Base-by-base conservation (phyloP, 2,797 vertebrate genomes). In the Crypturellus tataupa region DNA sequence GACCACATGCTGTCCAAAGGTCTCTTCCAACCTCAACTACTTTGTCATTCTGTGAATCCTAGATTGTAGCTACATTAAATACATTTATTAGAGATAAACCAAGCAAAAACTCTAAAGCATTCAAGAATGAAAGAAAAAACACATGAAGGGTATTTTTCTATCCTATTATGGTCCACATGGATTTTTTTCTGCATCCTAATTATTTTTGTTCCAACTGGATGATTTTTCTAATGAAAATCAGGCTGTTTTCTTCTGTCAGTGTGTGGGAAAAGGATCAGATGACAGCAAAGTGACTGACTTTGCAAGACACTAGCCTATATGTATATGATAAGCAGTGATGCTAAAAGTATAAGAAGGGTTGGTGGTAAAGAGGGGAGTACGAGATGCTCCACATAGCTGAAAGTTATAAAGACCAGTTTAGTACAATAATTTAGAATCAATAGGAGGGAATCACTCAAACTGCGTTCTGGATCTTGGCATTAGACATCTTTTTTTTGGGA, bases 211-310 rank as follows among this genome's bases (percentile, higher is more conserved):
- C 81, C 72, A 83, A 81, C 29, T 80, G 76, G 62, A 67, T 75
- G 51, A 9, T 10, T 96, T 96, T 94, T 63, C 69, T 92, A 94
- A 93, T 80, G 58, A 94, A 94, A 90, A 90, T 72, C 47, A 59
- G 55, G 12, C 23, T 76, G 25, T 17, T 89, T 75, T 69, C 62
- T 89, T 65, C 47, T 85, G 27, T 88, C 64, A 80, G 2, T 72
- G 13, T 37, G 15, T 89, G 68, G 16, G n/a, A 72, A 91, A 79
- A 39, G 0, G 33, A 78, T 80, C 29, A 59, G n/a, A 27, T 80
- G 65, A 75, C 75, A 91, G 35, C 5, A 46, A 59, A 89, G 63
- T 58, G 71, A 83, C 10, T 51, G 19, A 23, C 3, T 59, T 81
- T 63, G 27, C 33, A 59, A 85, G 24, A 70, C 60, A 8, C 14